Evolutionary conservation across 2,113 vertebrate genomes (phyloP).

Genomic region (Lampris megalopsis): DNA sequence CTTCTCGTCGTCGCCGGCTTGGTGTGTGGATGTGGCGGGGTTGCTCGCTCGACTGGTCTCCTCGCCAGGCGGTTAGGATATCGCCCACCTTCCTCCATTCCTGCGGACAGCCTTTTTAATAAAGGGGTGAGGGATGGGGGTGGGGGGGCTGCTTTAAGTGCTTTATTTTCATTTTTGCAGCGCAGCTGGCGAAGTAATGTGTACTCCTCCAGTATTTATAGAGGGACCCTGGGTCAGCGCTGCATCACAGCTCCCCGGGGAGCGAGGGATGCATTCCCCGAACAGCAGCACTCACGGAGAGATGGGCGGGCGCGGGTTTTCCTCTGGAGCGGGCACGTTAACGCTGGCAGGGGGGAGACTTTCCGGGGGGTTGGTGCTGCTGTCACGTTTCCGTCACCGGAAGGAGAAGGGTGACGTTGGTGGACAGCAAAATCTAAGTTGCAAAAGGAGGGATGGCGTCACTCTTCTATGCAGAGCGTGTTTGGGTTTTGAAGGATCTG

Average conservation of each 20-base stretch:
- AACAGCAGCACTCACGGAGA: slow-evolving; percentile 31
- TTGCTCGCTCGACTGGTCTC: slow-evolving; percentile 14
- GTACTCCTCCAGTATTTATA: slow-evolving; percentile 76
- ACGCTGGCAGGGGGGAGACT: background rate
- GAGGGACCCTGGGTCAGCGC: slow-evolving; percentile 23
- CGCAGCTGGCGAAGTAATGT: slow-evolving; percentile 53
- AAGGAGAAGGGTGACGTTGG: too few species aligned
- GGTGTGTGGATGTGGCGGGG: slow-evolving; percentile 35
- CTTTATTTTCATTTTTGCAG: slow-evolving; percentile 68
- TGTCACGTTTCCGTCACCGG: background rate
- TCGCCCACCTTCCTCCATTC: slow-evolving; percentile 38
- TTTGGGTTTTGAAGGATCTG: too few species aligned
- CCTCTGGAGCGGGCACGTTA: background rate
- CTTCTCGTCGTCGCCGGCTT: slow-evolving; percentile 14
- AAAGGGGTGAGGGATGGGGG: slow-evolving; percentile 49
- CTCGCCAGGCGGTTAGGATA: slow-evolving; percentile 27
- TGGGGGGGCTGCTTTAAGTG: slow-evolving; percentile 57
- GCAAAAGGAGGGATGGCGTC: too few species aligned
- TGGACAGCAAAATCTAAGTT: too few species aligned
- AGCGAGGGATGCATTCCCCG: slow-evolving; percentile 12
- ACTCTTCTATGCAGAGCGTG: too few species aligned
- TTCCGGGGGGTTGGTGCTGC: background rate
- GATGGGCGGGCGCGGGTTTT: background rate
- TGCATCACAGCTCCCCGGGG: slow-evolving; percentile 17
- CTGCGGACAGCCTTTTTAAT: slow-evolving; percentile 67